These are phyloP conservation scores for Camptogramma bilineatum DNA, from an alignment of 2,888 invertebrate species.

Conservation along the genomic window DNA sequence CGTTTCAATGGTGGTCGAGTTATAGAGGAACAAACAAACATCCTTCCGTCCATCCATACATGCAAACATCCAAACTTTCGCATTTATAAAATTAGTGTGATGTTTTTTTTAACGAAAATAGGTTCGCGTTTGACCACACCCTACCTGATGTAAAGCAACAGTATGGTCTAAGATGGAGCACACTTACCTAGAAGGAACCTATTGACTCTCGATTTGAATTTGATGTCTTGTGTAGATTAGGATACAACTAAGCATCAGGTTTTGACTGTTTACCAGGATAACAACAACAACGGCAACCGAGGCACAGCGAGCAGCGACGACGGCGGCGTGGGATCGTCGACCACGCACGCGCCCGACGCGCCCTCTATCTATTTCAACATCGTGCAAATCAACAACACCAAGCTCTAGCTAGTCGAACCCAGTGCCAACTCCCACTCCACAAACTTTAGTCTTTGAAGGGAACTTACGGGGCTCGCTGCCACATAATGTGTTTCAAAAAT, in stretches of 20 bases:
- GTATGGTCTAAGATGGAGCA: too few species aligned
- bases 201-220: too few species aligned
- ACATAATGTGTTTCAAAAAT: background rate
- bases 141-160: too few species aligned
- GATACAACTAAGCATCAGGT: background rate
- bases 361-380: conserved; percentile 22
- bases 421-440: background rate
- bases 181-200: too few species aligned
- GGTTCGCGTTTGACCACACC: too few species aligned
- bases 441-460: background rate
- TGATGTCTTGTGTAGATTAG: too few species aligned
- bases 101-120: too few species aligned
- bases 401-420: conserved; percentile 22
- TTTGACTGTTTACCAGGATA: conserved; percentile 17
- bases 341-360: conserved; percentile 5
- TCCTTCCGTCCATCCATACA: too few species aligned
- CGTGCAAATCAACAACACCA: conserved; percentile 51
- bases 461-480: background rate
- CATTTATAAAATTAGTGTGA: too few species aligned
- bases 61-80: too few species aligned
- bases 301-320: conserved; percentile 8
- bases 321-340: background rate
- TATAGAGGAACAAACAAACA: too few species aligned
- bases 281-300: conserved; percentile 26
- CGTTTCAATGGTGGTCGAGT: too few species aligned